A percentile compares a stretch with the other conserved stretches of the same genome.
phyloP scores from a whole-genome alignment of 2,113 vertebrate genomes.

The Gracilinanus agilis region DNA sequence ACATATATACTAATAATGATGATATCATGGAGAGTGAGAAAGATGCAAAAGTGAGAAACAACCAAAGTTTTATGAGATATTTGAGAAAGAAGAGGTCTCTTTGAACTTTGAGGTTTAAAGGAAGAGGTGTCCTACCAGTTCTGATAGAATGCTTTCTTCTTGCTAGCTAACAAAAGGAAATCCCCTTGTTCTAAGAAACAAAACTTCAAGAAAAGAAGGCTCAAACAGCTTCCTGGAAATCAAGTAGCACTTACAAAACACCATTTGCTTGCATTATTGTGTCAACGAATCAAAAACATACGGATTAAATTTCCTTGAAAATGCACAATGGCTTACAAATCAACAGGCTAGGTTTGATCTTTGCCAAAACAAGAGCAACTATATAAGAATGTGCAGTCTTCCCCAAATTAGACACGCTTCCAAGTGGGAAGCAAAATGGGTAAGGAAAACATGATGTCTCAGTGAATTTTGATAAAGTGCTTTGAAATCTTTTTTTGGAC shows the following conservation, averaged over 20 bases:
- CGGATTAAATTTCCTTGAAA: constrained; percentile 58
- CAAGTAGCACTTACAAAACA: constrained; percentile 47
- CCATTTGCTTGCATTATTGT: constrained; percentile 4
- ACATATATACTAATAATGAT: background rate
- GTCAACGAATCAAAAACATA: constrained; percentile 37
- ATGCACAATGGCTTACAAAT: constrained; percentile 37
- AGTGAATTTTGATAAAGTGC: background rate
- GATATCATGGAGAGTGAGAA: background rate
- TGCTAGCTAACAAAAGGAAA: constrained; percentile 40
- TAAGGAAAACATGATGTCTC: background rate
- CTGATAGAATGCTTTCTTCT: background rate
- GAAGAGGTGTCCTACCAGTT: background rate
- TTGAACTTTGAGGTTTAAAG: background rate
- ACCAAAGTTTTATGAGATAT: background rate
- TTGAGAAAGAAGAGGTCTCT: background rate
- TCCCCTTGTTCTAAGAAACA: constrained; percentile 12
- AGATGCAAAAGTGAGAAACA: background rate
- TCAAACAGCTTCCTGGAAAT: constrained; percentile 38
- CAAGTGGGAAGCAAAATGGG: constrained; percentile 20
- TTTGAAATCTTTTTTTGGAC: constrained; percentile 25
- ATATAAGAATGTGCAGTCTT: background rate
- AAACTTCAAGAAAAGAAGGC: constrained; percentile 2
- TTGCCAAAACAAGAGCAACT: constrained; percentile 12
- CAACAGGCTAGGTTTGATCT: constrained; percentile 26
- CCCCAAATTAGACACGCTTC: background rate